Base-by-base conservation (phyloP, 2,113 vertebrate genomes). In the Larimichthys polyactis region DNA sequence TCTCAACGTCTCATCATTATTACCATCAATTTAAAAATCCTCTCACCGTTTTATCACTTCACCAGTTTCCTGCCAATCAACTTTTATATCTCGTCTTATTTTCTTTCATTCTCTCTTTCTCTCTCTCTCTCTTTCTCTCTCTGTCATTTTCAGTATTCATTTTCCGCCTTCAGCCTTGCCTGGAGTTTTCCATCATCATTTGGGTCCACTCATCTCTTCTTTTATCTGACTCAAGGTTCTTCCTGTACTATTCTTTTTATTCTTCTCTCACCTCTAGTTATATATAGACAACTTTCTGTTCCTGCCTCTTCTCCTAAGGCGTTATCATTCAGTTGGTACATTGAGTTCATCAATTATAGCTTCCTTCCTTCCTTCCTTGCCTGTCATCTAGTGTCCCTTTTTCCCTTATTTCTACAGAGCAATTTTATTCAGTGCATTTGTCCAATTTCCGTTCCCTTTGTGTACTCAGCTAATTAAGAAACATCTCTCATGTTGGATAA, bases 211-310 rank as follows among this genome's bases (percentile, higher is more conserved):
- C 82, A 40, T 67, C 71, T 11, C 82, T 16, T 88, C 76, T 79
- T 78, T 77, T 71, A 54, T 73, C 81, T 14, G 32, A 57, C 36
- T 86, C 72, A 87, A 90, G 86, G 89, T 89, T 87, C 65, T 89
- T 16, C 12, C 4, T 85, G 40, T 46, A 44, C 64, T 40, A 2
- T 70, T 64, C 29, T 59, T 51, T 58, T 64, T 48, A 29, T 32
- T 71, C 14, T 8, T 46, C 20, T 19, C n/a, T 75, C 40, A 10
- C 4, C 5, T 66, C 36, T 43, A 24, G n/a, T 55, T 27, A 15
- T 54, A 64, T 29, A 58, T 40, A 20, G 15, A 66, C 24, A 71
- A 11, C 32, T n/a, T 73, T 66, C 27, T 81, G 24, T 68, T 59
- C 68, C 57, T 60, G 32, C n/a, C 27, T 16, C 43, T 24, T 75